phyloP scores from a whole-genome alignment of 2,888 invertebrate genomes.

The Netelia virgata region DNA sequence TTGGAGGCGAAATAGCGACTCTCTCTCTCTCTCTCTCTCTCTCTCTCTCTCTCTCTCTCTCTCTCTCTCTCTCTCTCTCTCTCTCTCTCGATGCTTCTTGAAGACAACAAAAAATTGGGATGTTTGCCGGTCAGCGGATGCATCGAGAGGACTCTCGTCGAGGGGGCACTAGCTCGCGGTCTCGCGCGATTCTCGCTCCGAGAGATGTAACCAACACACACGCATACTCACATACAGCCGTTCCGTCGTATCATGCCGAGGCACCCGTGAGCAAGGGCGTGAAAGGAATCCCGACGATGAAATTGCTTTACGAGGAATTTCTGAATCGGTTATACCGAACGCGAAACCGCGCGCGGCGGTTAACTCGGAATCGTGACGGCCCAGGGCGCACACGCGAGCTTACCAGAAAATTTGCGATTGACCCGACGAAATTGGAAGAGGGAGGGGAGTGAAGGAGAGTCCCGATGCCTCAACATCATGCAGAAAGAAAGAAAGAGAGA shows the following conservation, averaged over 20 bases:
- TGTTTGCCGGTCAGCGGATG: conserved; percentile 47
- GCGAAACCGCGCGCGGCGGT: conserved; percentile 77
- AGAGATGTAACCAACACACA: conserved; percentile 5
- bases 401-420: conserved; percentile 84
- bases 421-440: conserved; percentile 82
- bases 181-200: background rate
- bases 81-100: conserved; percentile 16
- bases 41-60: conserved; percentile 6
- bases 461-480: conserved; percentile 69
- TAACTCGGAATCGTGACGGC: conserved; percentile 84
- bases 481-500: conserved; percentile 49
- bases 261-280: conserved; percentile 76
- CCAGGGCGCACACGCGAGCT: conserved; percentile 84
- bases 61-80: conserved; percentile 23
- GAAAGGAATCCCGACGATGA: conserved; percentile 82
- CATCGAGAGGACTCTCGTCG: background rate
- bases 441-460: conserved; percentile 75
- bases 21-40: conserved; percentile 15
- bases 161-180: background rate
- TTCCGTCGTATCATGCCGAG: conserved; percentile 39
- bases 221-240: background rate
- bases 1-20: conserved; percentile 17
- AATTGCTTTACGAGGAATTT: conserved; percentile 83
- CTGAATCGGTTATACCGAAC: conserved; percentile 83
- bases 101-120: conserved; percentile 59